A percentile compares a stretch with the other conserved stretches of the same genome.
phyloP scores from a whole-genome alignment of 2,888 invertebrate species.

The Lasius platythorax region DNA sequence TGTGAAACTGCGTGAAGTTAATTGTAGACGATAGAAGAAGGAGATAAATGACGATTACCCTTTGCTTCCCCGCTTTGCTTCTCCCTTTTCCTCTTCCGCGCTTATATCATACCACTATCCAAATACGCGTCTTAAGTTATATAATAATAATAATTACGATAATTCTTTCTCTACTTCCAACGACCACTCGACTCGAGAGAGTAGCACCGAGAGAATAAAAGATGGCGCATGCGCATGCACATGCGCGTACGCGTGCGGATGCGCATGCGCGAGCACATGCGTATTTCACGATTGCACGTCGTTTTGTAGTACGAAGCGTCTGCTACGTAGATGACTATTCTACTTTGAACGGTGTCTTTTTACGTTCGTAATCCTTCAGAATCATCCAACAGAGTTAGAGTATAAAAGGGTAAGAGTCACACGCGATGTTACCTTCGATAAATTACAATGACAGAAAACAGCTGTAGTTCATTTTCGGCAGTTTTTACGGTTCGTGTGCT shows the following conservation, averaged over 20 bases:
- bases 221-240: not conserved
- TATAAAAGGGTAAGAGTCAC: not conserved
- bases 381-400: not conserved
- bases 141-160: not conserved
- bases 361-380: not conserved
- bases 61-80: not conserved
- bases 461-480: not conserved
- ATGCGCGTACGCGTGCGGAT: not conserved
- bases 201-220: too few relatives aligned
- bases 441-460: not conserved
- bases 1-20: constrained; percentile 18
- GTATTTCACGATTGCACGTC: not conserved
- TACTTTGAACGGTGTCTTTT: not conserved
- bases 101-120: not conserved
- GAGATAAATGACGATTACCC: constrained; percentile 8
- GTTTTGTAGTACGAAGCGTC: not conserved
- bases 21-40: constrained; percentile 24
- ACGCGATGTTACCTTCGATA: not conserved
- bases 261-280: not conserved
- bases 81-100: not conserved
- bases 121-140: not conserved
- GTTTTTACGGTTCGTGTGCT: not conserved
- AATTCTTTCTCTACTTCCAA: not conserved
- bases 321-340: not conserved
- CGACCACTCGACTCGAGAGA: not conserved